Base-by-base conservation (phyloP, 2,888 invertebrate species). In the Brachynemurus nebulosus region DNA sequence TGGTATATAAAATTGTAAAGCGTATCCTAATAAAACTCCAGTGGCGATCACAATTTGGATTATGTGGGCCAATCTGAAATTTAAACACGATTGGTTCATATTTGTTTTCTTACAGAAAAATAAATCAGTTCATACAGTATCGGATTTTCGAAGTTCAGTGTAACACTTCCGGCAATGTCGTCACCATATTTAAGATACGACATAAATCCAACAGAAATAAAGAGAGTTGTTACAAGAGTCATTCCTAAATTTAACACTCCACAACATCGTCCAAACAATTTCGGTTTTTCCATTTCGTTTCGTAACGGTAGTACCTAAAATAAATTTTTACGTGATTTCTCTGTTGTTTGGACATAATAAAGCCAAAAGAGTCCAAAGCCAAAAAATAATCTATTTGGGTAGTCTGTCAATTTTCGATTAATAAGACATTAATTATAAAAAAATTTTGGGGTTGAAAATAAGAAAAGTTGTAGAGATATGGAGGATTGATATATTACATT, bases 1-100 rank as follows among this genome's bases (percentile, higher is more conserved):
- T 1, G 96, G 91, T 33, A 97, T 93, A 64, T 93, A 96, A 61
- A 97, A 86, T 68, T 96, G 96, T 16, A 97, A 72, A 1, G 92
- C 85, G 65, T 93, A 97, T 0, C 91, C 84, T 50, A 95, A 73
- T 51, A 93, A 71, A 47, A 97, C 86, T 9, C 89, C 89, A 30
- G 85, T 52, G 0, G 86, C 83, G 56, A 95, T 90, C 56, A 88
- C 72, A n/a, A 81, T 59, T 59, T 86, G 83, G 16, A 93, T 89
- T 43, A 75, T 71, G 64, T 86, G 80, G 38, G 88, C 86, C 48
- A 90, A 64, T 51, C 89, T 90, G 65, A 16, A 68, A 65, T 46
- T 41, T 46, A 43, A 48, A 36, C 40, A 48, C 17, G 20, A 19
- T 25, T 25, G 27, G 8, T 9, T 25, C n/a, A n/a, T n/a, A n/a